Percentiles rank a stretch among this genome's conserved stretches.
Conservation (phyloP, 2,888 invertebrate species). For the Muschampia staudingeri region DNA sequence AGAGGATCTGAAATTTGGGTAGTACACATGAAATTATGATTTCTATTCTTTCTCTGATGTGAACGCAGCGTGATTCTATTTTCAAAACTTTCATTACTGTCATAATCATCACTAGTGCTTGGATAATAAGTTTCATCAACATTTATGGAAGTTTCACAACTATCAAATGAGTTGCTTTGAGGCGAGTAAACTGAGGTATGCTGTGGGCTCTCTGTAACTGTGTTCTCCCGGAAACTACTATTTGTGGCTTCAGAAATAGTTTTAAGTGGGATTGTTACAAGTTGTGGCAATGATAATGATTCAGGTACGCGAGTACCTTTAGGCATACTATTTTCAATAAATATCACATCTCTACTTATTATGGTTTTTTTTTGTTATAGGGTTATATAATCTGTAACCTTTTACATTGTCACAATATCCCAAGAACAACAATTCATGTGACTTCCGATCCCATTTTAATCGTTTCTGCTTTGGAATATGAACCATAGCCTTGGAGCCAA, state of each 20-base stretch:
- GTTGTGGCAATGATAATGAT: too few relatives aligned
- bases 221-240: too few relatives aligned
- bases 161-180: conserved; percentile 46
- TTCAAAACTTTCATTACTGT: not conserved
- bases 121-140: conserved; percentile 17
- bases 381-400: conserved; percentile 57
- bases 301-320: too few relatives aligned
- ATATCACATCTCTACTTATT: conserved; percentile 34
- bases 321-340: conserved; percentile 39
- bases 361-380: conserved; percentile 35
- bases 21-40: not conserved
- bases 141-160: conserved; percentile 42
- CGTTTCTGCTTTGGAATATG: conserved; percentile 73
- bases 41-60: not conserved
- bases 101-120: not conserved
- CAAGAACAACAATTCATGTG: conserved; percentile 69
- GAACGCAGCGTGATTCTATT: not conserved
- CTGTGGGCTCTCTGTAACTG: too few relatives aligned
- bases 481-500: conserved; percentile 74
- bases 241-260: too few relatives aligned
- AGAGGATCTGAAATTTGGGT: not conserved
- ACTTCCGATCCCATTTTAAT: conserved; percentile 73
- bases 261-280: too few relatives aligned
- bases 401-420: conserved; percentile 71
- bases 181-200: too few relatives aligned